These are phyloP conservation scores for Scrobipalpa costella DNA, from an alignment of 2,888 invertebrate species.

Conservation along the genomic window DNA sequence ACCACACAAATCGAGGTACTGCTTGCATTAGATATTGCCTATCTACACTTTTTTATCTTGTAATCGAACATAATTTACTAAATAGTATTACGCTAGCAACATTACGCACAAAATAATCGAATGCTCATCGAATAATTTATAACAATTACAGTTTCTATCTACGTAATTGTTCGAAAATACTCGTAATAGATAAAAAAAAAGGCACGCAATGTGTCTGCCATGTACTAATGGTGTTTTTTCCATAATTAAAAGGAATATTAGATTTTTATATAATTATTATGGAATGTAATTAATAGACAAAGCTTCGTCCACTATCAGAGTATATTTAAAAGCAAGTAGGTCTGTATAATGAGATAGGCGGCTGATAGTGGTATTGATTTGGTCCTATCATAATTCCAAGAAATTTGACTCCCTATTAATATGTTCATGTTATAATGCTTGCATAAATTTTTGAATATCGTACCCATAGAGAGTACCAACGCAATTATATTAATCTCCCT, in stretches of 20 bases:
- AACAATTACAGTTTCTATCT: conserved; percentile 14
- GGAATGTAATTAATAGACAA: conserved; percentile 13
- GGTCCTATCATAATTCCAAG: conserved; percentile 48
- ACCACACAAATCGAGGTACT: not conserved
- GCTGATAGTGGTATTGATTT: conserved; percentile 47
- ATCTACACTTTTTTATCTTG: not conserved
- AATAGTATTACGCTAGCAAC: not conserved
- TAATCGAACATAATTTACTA: not conserved
- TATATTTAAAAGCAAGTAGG: conserved; percentile 41
- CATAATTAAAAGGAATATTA: not conserved
- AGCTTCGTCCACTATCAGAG: conserved; percentile 4
- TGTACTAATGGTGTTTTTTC: not conserved
- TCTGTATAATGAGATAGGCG: conserved; percentile 40
- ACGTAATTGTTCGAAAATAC: conserved; percentile 3
- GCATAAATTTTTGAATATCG: too few species aligned
- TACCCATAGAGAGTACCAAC: too few species aligned
- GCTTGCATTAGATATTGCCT: not conserved
- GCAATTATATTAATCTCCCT: too few species aligned
- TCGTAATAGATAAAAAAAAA: not conserved
- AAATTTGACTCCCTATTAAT: conserved; percentile 26
- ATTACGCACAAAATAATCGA: conserved; percentile 20
- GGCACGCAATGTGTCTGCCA: not conserved
- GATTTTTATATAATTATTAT: not conserved
- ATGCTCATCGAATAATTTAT: conserved; percentile 15
- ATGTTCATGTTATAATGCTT: not conserved